A percentile compares a stretch with the other conserved stretches of the same genome.
Evolutionary conservation across 2,113 vertebrate species (phyloP).

Genomic region (Peromyscus leucopus): DNA sequence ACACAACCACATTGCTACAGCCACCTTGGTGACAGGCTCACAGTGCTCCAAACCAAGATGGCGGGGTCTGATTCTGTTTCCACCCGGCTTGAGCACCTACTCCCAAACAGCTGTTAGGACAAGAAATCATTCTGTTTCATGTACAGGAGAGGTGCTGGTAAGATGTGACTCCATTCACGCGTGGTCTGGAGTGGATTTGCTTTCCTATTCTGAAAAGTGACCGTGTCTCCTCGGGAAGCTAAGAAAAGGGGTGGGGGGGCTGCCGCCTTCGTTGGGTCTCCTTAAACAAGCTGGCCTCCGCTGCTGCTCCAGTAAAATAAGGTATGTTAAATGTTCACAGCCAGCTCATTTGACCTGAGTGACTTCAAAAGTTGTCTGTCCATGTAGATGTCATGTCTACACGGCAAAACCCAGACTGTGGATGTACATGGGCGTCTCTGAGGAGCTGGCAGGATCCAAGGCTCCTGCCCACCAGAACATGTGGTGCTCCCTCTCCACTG

Average conservation of each 20-base stretch:
- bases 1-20: neutral
- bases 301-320: neutral
- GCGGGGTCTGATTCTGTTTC: conserved; percentile 47
- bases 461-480: neutral
- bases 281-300: neutral
- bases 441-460: neutral
- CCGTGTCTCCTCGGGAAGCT: neutral
- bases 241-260: neutral
- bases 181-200: conserved; percentile 25
- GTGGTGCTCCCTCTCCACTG: neutral
- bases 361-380: conserved; percentile 45
- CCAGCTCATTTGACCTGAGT: conserved; percentile 33
- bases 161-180: conserved; percentile 51
- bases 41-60: conserved; percentile 60
- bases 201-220: conserved; percentile 43
- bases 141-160: neutral
- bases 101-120: conserved; percentile 63
- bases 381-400: neutral
- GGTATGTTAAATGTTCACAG: neutral
- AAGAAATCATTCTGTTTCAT: conserved; percentile 63
- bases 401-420: neutral
- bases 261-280: neutral
- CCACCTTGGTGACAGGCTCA: conserved; percentile 62
- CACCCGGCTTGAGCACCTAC: conserved; percentile 20
- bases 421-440: neutral